phyloP scores from a whole-genome alignment of 2,888 invertebrate species.

The Acanthosoma haemorrhoidale region DNA sequence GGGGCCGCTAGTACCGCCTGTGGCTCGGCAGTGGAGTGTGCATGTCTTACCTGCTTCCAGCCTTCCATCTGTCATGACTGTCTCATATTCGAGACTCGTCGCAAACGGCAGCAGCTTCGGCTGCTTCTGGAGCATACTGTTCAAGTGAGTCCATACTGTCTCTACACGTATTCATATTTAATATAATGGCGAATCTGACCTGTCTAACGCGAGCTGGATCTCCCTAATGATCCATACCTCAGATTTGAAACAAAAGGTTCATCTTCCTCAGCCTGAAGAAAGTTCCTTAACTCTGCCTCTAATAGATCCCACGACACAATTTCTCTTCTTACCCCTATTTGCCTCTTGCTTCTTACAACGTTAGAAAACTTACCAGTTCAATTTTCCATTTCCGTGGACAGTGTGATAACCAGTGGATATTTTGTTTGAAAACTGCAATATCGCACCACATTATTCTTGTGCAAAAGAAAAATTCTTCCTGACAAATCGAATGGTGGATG shows the following conservation, averaged over 20 bases:
- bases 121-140: slow-evolving; percentile 84
- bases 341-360: too few relatives aligned
- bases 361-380: neutral
- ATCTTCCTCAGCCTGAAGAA: neutral
- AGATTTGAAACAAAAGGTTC: neutral
- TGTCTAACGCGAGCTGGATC: neutral
- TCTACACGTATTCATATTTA: too few relatives aligned
- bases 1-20: neutral
- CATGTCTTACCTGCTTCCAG: neutral
- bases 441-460: too few relatives aligned
- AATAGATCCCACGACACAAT: neutral
- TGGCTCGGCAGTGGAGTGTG: neutral
- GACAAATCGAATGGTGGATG: too few relatives aligned
- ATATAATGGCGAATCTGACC: too few relatives aligned
- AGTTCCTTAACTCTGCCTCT: neutral
- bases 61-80: slow-evolving; percentile 67
- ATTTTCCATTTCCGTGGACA: too few relatives aligned
- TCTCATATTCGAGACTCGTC: slow-evolving; percentile 84
- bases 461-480: too few relatives aligned
- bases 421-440: too few relatives aligned
- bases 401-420: too few relatives aligned
- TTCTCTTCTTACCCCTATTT: neutral
- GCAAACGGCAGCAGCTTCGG: slow-evolving; percentile 89
- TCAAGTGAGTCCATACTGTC: slow-evolving; percentile 62
- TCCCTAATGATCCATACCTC: neutral